phyloP scores from a whole-genome alignment of 1,140 invertebrate genomes.

The Bombus breviceps region DNA sequence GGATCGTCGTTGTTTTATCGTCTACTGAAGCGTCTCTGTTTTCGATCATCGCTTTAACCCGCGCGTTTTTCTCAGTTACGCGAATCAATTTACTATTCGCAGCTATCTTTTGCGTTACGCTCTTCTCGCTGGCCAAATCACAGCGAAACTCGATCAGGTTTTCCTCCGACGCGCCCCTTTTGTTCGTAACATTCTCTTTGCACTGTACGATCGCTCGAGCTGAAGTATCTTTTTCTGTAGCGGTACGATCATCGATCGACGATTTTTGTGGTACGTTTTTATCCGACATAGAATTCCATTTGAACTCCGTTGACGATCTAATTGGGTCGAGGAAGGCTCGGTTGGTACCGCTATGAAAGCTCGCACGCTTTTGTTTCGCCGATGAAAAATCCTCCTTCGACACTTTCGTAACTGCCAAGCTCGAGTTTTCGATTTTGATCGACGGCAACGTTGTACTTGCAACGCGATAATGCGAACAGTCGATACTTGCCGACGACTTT shows the following conservation, averaged over 20 bases:
- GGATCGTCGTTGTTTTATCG: background rate
- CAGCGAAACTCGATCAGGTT: background rate
- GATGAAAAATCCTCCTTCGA: slow-evolving; percentile 56
- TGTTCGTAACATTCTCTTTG: background rate
- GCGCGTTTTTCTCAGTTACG: background rate
- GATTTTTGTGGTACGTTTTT: slow-evolving; percentile 22
- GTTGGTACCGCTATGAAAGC: slow-evolving; percentile 74
- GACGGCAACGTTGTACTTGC: slow-evolving; percentile 6
- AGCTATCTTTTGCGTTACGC: background rate
- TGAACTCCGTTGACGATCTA: slow-evolving; percentile 37
- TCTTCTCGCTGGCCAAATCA: background rate
- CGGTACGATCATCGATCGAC: background rate
- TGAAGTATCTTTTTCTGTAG: background rate
- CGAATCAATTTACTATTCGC: background rate
- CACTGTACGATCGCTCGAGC: background rate
- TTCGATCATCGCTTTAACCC: background rate
- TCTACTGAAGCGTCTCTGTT: background rate
- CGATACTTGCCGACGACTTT: background rate
- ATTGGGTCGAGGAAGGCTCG: slow-evolving; percentile 72
- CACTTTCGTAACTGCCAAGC: background rate
- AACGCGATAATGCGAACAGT: slow-evolving; percentile 27
- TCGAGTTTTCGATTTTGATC: slow-evolving; percentile 27
- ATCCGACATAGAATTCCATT: slow-evolving; percentile 10
- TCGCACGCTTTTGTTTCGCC: slow-evolving; percentile 74
- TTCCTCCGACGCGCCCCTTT: background rate